Evolutionary conservation across 92 coral and sea anemone species (phyloP).

Genomic region (Parazoanthus darwini): DNA sequence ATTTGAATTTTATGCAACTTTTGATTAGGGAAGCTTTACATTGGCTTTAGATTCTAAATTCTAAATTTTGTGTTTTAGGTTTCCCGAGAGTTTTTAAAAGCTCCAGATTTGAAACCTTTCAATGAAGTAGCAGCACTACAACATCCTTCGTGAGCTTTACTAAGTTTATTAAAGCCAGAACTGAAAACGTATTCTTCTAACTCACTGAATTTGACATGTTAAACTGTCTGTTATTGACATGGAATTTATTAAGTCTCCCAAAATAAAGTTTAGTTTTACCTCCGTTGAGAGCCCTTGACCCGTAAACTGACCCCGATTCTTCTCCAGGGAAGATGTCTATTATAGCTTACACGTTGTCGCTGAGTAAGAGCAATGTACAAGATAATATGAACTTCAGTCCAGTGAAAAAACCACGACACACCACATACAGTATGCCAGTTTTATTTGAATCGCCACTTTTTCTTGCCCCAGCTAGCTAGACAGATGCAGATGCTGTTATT

Average conservation of each 20-base stretch:
- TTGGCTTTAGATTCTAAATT: too few relatives aligned
- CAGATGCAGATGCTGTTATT: constrained; percentile 1
- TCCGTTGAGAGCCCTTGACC: constrained; percentile 16
- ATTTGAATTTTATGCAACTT: too few relatives aligned
- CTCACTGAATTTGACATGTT: constrained; percentile 2
- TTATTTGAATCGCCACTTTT: neutral
- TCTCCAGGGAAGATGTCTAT: constrained; percentile 2
- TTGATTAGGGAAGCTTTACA: too few relatives aligned
- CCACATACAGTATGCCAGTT: neutral
- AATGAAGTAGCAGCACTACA: too few relatives aligned
- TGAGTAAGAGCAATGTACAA: neutral
- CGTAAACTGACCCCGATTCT: constrained; percentile 12
- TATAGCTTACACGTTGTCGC: neutral
- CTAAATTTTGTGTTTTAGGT: too few relatives aligned
- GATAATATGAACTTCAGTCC: neutral
- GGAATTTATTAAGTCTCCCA: constrained; percentile 1
- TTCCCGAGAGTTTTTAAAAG: too few relatives aligned
- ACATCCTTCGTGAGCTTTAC: too few relatives aligned
- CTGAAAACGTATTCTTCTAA: neutral
- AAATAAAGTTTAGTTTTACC: neutral
- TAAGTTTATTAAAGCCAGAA: neutral
- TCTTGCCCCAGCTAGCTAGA: neutral
- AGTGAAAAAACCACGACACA: neutral
- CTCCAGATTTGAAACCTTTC: too few relatives aligned
- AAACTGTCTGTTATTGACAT: neutral